Percentiles rank a stretch among this genome's conserved stretches.
Evolutionary conservation across 2,888 invertebrate species (phyloP).

Genomic region (Creontiades dilutus): DNA sequence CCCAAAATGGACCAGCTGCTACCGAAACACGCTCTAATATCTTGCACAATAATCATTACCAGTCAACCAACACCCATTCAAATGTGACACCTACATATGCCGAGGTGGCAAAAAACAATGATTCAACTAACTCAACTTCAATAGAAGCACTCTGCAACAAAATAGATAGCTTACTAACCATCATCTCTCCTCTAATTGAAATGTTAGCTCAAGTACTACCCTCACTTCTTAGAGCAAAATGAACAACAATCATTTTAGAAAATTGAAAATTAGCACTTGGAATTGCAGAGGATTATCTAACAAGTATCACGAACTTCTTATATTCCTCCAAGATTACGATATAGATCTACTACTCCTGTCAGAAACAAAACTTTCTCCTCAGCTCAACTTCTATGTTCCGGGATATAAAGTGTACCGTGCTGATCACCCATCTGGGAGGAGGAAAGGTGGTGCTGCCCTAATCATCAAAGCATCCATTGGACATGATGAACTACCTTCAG

Average conservation of each 20-base stretch:
- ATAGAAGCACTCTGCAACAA: constrained; percentile 20
- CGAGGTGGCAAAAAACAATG: not conserved
- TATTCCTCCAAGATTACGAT: constrained; percentile 14
- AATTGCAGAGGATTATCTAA: constrained; percentile 14
- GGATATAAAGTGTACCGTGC: constrained; percentile 21
- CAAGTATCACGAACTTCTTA: constrained; percentile 20
- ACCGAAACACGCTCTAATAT: constrained; percentile 12
- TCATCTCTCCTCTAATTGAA: constrained; percentile 19
- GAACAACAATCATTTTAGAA: constrained; percentile 10
- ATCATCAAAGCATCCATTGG: constrained; percentile 35
- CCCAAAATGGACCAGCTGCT: constrained; percentile 14
- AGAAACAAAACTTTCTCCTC: not conserved
- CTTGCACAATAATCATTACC: not conserved
- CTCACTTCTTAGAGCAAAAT: constrained; percentile 20
- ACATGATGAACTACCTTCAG: constrained; percentile 33
- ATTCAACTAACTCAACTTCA: not conserved
- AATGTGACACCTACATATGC: not conserved
- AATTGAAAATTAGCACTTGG: constrained; percentile 8
- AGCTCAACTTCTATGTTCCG: constrained; percentile 34
- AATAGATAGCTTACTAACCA: constrained; percentile 19
- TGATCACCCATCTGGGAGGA: constrained; percentile 10
- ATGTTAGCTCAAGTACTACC: constrained; percentile 19
- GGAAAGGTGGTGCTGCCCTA: constrained; percentile 42
- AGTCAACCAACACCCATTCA: constrained; percentile 19
- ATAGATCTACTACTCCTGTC: constrained; percentile 11